Conservation (phyloP, 2,888 invertebrate genomes). For the Rotaria macrura region DNA sequence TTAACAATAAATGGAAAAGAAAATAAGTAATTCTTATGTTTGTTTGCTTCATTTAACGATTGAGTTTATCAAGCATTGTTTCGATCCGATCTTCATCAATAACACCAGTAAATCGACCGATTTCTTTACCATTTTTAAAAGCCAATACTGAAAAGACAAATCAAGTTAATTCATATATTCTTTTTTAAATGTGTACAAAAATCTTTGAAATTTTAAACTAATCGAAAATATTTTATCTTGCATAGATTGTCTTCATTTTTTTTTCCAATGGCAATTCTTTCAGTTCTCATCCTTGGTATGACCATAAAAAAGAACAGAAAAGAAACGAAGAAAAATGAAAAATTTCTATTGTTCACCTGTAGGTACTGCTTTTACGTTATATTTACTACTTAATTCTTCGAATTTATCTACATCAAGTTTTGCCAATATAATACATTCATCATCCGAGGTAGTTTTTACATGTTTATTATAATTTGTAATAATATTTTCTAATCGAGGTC, state of each 20-base stretch:
- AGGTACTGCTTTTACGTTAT: conserved; percentile 67
- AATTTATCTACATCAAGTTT: conserved; percentile 89
- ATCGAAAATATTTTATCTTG: too few species aligned
- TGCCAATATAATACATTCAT: conserved; percentile 57
- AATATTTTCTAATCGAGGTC: conserved; percentile 72
- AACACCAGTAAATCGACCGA: conserved; percentile 73
- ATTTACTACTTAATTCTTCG: conserved; percentile 65
- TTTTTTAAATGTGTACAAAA: too few species aligned
- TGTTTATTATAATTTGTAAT: conserved; percentile 66
- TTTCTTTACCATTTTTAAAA: conserved; percentile 75
- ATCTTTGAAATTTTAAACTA: too few species aligned
- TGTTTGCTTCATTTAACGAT: background rate
- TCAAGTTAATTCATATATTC: background rate
- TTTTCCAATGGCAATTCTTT: too few species aligned
- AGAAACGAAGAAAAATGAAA: too few species aligned
- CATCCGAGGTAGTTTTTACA: conserved; percentile 51
- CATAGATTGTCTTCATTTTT: too few species aligned
- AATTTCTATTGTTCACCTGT: conserved; percentile 55
- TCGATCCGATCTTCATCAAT: conserved; percentile 80
- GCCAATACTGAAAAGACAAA: conserved; percentile 57
- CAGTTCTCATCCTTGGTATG: too few species aligned
- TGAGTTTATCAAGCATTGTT: conserved; percentile 62
- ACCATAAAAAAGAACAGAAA: too few species aligned
- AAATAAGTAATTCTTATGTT: background rate
- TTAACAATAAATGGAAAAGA: background rate